Evolutionary conservation across 2,797 vertebrate genomes (phyloP).

Genomic region (Carapus acus): DNA sequence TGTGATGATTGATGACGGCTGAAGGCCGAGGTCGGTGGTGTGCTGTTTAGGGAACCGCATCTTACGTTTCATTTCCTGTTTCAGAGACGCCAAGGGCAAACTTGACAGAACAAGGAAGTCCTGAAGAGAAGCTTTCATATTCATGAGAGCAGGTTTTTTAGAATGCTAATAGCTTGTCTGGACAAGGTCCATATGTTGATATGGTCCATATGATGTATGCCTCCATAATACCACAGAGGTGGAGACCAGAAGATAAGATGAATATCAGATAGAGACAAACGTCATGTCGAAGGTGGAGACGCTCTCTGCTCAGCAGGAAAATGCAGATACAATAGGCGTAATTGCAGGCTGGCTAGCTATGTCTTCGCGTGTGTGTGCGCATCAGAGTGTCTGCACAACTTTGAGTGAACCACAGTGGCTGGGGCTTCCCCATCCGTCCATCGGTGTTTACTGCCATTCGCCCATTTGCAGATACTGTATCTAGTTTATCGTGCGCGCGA

Average conservation of each 20-base stretch:
- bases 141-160: constrained; percentile 18
- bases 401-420: constrained; percentile 1
- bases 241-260: constrained; percentile 52
- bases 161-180: constrained; percentile 9
- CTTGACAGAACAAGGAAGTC: not conserved
- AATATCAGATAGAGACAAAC: constrained; percentile 43
- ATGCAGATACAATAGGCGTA: constrained; percentile 57
- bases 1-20: not conserved
- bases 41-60: not conserved
- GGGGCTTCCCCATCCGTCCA: constrained; percentile 26
- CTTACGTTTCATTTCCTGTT: not conserved
- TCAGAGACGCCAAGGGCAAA: not conserved
- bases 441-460: constrained; percentile 18
- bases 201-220: no score
- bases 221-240: constrained; percentile 39
- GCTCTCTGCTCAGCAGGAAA: constrained; percentile 48
- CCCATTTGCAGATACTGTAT: constrained; percentile 33
- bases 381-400: constrained; percentile 7
- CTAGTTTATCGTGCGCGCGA: no score
- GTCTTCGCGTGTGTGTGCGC: constrained; percentile 9
- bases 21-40: no score
- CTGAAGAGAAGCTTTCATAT: constrained; percentile 14
- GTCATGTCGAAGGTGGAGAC: constrained; percentile 36
- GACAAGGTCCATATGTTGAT: constrained; percentile 29
- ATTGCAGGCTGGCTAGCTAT: constrained; percentile 47